These are phyloP conservation scores for Sebastes diploproa DNA, from an alignment of 2,797 vertebrate species.

Conservation along the genomic window DNA sequence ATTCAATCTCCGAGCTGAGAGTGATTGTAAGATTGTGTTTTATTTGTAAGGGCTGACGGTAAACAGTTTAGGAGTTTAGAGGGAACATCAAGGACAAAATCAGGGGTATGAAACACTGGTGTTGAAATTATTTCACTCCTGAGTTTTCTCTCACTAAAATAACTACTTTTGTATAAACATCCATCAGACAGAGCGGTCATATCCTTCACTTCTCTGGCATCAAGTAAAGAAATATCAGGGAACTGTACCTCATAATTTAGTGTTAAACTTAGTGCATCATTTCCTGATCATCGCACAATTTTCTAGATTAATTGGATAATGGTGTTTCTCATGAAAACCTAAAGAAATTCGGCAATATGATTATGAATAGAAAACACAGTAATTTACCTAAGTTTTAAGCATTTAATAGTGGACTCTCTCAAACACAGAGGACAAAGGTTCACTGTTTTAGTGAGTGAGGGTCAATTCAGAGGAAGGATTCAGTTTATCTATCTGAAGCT, in stretches of 20 bases:
- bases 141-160: neutral
- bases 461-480: slow-evolving; percentile 17
- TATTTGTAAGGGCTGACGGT: neutral
- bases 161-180: neutral
- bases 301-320: neutral
- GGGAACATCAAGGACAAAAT: neutral
- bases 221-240: neutral
- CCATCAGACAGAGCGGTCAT: neutral
- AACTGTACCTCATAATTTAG: neutral
- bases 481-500: slow-evolving; percentile 9
- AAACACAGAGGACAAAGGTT: slow-evolving; percentile 44
- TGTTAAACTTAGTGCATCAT: neutral
- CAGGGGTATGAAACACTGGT: neutral
- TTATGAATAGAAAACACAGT: neutral
- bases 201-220: neutral
- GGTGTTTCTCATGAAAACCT: neutral
- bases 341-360: neutral
- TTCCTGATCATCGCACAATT: neutral
- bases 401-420: neutral
- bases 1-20: slow-evolving; percentile 19
- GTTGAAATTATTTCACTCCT: neutral
- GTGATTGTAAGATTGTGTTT: slow-evolving; percentile 1
- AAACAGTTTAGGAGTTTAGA: neutral
- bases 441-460: slow-evolving; percentile 37
- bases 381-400: neutral